A percentile compares a stretch with the other conserved stretches of the same genome.
Evolutionary conservation across 2,888 invertebrate genomes (phyloP).

Genomic region (Latheticus oryzae): DNA sequence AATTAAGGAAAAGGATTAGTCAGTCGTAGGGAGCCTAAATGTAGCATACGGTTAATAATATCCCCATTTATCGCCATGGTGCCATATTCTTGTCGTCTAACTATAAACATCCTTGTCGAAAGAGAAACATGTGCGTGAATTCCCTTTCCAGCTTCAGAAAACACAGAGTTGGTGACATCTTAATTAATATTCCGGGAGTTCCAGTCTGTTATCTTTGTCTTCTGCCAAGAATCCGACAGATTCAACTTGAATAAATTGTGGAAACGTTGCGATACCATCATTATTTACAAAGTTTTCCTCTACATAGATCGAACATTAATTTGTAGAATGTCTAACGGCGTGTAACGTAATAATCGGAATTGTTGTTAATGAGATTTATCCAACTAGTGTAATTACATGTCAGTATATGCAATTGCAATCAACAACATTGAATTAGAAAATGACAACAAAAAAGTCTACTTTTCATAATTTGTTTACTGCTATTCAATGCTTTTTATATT

Average conservation of each 20-base stretch:
- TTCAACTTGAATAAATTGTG: slow-evolving; percentile 34
- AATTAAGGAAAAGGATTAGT: slow-evolving; percentile 27
- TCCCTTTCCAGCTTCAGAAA: slow-evolving; percentile 34
- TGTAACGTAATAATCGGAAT: slow-evolving; percentile 32
- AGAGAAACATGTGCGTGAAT: slow-evolving; percentile 39
- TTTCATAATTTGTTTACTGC: no score
- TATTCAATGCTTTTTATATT: no score
- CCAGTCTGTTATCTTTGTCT: slow-evolving; percentile 46
- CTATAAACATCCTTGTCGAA: slow-evolving; percentile 31
- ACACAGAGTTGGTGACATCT: slow-evolving; percentile 46
- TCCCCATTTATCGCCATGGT: slow-evolving; percentile 33
- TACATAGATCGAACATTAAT: slow-evolving; percentile 23
- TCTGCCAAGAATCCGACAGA: slow-evolving; percentile 45
- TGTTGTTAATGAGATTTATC: slow-evolving; percentile 29
- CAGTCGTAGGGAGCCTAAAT: slow-evolving; percentile 9
- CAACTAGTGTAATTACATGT: slow-evolving; percentile 24
- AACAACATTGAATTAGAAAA: slow-evolving; percentile 16
- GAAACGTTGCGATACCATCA: slow-evolving; percentile 28
- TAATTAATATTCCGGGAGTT: slow-evolving; percentile 52
- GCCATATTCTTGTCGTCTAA: slow-evolving; percentile 34
- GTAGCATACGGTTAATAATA: slow-evolving; percentile 34
- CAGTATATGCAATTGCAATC: slow-evolving; percentile 30
- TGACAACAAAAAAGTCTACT: background rate
- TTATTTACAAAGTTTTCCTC: slow-evolving; percentile 27
- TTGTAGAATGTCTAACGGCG: slow-evolving; percentile 27